These are phyloP conservation scores for Psilopogon haemacephalus DNA, from an alignment of 2,113 vertebrate genomes.

Conservation along the genomic window DNA sequence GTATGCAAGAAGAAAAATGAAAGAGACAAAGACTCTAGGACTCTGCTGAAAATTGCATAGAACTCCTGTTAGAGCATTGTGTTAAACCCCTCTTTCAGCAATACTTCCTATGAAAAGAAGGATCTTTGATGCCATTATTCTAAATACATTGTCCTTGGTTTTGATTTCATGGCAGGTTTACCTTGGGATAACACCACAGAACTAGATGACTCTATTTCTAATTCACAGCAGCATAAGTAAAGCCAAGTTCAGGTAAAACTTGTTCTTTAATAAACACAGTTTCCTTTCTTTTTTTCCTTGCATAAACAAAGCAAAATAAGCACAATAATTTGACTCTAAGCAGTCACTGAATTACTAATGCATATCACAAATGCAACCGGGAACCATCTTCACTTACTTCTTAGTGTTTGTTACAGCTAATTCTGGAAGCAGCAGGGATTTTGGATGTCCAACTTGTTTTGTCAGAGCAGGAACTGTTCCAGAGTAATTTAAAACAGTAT, in stretches of 20 bases:
- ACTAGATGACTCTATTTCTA: neutral
- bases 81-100: neutral
- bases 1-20: neutral
- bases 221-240: neutral
- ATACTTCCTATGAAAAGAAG: neutral
- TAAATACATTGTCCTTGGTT: neutral
- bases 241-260: neutral
- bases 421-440: neutral
- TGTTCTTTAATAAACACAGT: neutral
- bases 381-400: neutral
- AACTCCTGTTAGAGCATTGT: neutral
- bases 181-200: neutral
- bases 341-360: neutral
- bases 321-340: neutral
- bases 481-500: neutral
- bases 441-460: neutral
- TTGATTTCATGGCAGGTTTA: neutral
- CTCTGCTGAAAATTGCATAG: neutral
- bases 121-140: neutral
- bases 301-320: neutral
- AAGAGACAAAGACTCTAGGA: neutral
- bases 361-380: neutral
- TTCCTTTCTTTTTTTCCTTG: neutral
- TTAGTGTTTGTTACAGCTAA: neutral
- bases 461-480: neutral